These are phyloP conservation scores for Dallia pectoralis DNA, from an alignment of 2,797 vertebrate genomes.

Conservation along the genomic window DNA sequence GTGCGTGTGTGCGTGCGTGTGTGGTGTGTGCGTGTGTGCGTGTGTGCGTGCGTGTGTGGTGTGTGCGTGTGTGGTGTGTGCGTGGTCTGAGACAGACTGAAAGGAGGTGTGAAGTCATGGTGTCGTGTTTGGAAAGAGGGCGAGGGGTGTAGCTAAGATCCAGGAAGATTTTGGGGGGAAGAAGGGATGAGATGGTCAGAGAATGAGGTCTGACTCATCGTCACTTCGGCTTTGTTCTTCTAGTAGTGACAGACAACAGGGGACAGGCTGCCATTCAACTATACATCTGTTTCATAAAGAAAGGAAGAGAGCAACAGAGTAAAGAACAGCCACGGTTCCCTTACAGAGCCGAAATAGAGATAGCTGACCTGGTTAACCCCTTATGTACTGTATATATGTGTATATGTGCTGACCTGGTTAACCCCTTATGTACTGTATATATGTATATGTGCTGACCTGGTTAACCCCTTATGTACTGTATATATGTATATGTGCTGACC, in stretches of 20 bases:
- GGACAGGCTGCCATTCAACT: conserved; percentile 29
- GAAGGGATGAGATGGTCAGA: not conserved
- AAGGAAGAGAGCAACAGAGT: conserved; percentile 17
- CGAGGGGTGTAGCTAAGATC: not conserved
- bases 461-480: too few relatives aligned
- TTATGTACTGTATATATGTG: not conserved
- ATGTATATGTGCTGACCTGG: too few relatives aligned
- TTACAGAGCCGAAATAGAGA: conserved; percentile 45
- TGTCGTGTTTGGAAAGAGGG: not conserved
- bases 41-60: not conserved
- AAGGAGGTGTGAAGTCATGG: not conserved
- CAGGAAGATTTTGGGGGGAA: not conserved
- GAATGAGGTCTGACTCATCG: conserved; percentile 21
- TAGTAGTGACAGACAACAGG: conserved; percentile 23
- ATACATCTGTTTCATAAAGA: conserved; percentile 19
- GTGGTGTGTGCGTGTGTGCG: not conserved
- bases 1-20: not conserved
- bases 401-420: not conserved
- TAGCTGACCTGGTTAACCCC: conserved; percentile 25
- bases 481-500: too few relatives aligned
- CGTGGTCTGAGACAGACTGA: not conserved
- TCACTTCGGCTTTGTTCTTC: conserved; percentile 27
- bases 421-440: too few relatives aligned
- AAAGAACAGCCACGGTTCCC: conserved; percentile 41
- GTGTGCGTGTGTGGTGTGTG: not conserved